These are phyloP conservation scores for Ptiloglossa arizonensis DNA, from an alignment of 1,140 invertebrate species.

Conservation along the genomic window DNA sequence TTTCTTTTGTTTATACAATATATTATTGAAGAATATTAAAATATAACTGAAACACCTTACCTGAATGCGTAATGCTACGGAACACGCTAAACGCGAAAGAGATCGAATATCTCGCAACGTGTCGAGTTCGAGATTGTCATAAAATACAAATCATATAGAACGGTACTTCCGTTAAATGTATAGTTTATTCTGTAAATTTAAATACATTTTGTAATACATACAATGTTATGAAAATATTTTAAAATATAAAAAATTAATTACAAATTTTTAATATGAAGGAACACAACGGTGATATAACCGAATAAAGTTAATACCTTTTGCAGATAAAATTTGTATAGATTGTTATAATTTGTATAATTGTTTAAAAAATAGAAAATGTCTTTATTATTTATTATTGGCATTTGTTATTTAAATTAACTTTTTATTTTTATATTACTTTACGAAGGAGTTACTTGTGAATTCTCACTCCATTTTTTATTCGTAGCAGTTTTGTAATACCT, in stretches of 20 bases:
- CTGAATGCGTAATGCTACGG: background rate
- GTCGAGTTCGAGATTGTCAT: background rate
- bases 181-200: background rate
- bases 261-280: background rate
- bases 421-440: background rate
- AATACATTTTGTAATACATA: background rate
- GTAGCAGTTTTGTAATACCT: background rate
- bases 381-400: background rate
- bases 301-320: background rate
- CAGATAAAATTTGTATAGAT: too few species aligned
- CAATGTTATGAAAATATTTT: background rate
- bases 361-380: background rate
- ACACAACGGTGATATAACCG: background rate
- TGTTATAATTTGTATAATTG: too few species aligned
- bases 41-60: background rate
- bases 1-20: background rate
- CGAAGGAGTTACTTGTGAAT: background rate
- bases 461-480: background rate
- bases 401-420: background rate
- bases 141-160: slow-evolving; percentile 15
- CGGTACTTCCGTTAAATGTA: background rate
- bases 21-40: background rate
- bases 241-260: background rate
- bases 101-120: too few species aligned
- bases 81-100: slow-evolving; percentile 21